These are phyloP conservation scores for Chondrilla cf. caribensis DNA, from an alignment of 37 sponge, comb jelly and placozoan species.

Conservation along the genomic window DNA sequence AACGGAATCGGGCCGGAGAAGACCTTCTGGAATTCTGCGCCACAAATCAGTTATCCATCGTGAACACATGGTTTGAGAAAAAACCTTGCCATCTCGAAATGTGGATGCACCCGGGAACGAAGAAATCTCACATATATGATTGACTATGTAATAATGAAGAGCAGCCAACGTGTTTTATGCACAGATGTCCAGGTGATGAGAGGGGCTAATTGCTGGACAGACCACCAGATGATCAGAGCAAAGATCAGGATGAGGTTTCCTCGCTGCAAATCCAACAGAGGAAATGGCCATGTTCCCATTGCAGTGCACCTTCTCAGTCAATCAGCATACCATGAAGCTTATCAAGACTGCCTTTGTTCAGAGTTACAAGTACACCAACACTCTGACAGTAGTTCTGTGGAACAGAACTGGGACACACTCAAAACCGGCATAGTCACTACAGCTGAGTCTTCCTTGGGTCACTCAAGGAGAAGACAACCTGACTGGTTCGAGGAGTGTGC, in stretches of 20 bases:
- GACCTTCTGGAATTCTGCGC: not conserved
- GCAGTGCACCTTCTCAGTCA: no score
- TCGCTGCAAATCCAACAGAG: not conserved
- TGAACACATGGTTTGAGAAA: constrained; percentile 32
- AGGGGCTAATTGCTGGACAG: no score
- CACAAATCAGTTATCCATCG: not conserved
- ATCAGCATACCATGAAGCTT: no score
- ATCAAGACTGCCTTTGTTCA: not conserved
- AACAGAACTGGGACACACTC: no score
- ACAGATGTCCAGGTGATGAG: constrained; percentile 6
- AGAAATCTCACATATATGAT: constrained; percentile 18
- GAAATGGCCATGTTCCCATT: not conserved
- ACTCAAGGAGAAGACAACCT: constrained; percentile 21
- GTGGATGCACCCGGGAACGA: constrained; percentile 23
- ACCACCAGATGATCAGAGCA: constrained; percentile 5
- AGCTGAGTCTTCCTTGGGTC: no score
- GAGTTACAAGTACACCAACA: not conserved
- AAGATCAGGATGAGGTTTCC: not conserved
- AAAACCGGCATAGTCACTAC: no score
- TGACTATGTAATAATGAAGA: constrained; percentile 1
- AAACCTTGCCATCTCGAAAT: not conserved
- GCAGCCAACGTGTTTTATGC: not conserved
- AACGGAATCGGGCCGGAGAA: not conserved
- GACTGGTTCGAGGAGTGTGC: constrained; percentile 36
- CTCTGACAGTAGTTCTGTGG: no score